phyloP scores from a whole-genome alignment of 2,888 invertebrate genomes.

The Pristionchus entomophagus region DNA sequence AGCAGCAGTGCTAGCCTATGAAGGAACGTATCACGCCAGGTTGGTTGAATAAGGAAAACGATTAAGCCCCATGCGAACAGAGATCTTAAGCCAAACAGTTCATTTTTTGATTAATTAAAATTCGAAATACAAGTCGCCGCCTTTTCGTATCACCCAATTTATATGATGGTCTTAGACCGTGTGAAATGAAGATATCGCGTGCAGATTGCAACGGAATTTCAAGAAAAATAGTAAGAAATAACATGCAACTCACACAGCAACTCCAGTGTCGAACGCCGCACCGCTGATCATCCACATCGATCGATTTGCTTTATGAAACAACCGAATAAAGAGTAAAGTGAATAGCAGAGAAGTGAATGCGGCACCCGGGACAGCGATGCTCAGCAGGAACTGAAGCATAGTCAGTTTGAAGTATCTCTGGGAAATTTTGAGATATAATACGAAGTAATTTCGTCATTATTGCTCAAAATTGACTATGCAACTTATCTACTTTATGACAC shows the following conservation, averaged over 20 bases:
- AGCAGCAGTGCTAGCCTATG: background rate
- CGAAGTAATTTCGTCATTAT: too few species aligned
- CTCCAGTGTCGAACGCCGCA: background rate
- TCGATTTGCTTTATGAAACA: background rate
- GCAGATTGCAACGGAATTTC: too few species aligned
- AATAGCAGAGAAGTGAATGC: background rate
- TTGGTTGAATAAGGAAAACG: background rate
- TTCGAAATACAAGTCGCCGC: too few species aligned
- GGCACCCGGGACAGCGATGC: background rate
- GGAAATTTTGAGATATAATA: too few species aligned
- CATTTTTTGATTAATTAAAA: background rate
- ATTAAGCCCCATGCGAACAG: background rate
- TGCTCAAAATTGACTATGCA: too few species aligned
- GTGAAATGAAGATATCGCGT: too few species aligned
- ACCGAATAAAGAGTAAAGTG: background rate
- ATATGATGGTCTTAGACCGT: too few species aligned
- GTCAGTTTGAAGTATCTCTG: too few species aligned
- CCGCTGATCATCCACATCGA: background rate
- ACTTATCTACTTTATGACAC: too few species aligned
- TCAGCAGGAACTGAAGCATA: background rate
- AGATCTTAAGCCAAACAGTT: background rate
- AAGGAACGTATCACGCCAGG: conserved; percentile 2
- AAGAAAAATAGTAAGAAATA: too few species aligned
- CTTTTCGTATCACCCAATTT: too few species aligned
- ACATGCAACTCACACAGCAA: background rate